Base-by-base conservation (phyloP, 2,113 vertebrate species). In the Nothobranchius kuhntae region DNA sequence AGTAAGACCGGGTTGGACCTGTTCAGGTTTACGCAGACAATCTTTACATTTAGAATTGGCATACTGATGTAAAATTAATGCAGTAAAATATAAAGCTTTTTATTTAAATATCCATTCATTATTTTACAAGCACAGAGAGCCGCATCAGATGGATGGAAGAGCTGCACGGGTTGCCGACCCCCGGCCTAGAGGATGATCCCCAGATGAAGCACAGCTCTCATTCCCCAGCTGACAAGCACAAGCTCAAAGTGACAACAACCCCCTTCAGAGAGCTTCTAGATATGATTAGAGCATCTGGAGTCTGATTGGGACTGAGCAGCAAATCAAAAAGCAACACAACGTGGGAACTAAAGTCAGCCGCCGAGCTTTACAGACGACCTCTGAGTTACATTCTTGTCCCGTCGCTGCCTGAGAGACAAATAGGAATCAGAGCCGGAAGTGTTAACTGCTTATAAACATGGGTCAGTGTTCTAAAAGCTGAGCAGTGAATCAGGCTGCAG, bases 381-480 rank as follows among this genome's bases (percentile, higher is more conserved):
- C 63, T 38, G 52, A 58, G 38, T 45, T 53, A 58, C 13, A 38
- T 50, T 15, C 47, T 7, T 9, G 21, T 52, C 54, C 56, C 26
- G 6, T 57, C 77, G 51, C 65, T 26, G 50, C 68, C 88, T 79
- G 48, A 58, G 72, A 83, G 74, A 80, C 71, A 86, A 74, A 82
- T 67, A 72, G 68, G 77, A 62, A 52, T 71, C 52, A 75, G 86
- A 75, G 85, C 75, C 91, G 89, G 85, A 89, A 93, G 94, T 93
- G 92, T 92, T 93, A 91, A 92, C 92, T 86, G 81, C 81, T 85
- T 93, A 93, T 94, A 94, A 96, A 96, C 95, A 95, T 95, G 96
- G 94, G 92, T 82, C 82, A 91, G 93, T 92, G 92, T 89, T 94
- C 96, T 96, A 96, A 96, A 98, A 96, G 92, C 90, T 92, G 95